A percentile compares a stretch with the other conserved stretches of the same genome.
These are phyloP conservation scores for Antitype chi DNA, from an alignment of 2,888 invertebrate species.

Conservation along the genomic window DNA sequence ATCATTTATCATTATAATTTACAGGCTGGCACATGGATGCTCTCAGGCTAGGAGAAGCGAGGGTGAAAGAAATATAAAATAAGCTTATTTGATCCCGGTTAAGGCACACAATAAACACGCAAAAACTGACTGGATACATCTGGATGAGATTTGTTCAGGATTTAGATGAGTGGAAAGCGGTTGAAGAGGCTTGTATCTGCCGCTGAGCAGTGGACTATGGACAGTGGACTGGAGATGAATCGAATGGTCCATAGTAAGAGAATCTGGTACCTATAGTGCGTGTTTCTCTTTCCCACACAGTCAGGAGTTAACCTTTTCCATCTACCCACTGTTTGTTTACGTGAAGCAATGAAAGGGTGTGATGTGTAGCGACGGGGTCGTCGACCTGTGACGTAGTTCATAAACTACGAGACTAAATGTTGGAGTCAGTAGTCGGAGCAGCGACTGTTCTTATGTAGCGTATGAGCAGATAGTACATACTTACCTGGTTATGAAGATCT, in stretches of 20 bases:
- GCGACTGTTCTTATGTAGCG: slow-evolving; percentile 19
- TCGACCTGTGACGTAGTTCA: slow-evolving; percentile 53
- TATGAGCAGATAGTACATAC: background rate
- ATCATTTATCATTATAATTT: too few relatives aligned
- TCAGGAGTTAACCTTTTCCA: slow-evolving; percentile 28
- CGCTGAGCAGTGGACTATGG: background rate
- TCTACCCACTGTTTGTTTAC: slow-evolving; percentile 13
- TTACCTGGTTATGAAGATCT: background rate
- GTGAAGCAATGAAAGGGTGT: slow-evolving; percentile 46
- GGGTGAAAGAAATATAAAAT: too few relatives aligned
- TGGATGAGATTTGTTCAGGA: too few relatives aligned
- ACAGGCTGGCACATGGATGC: too few relatives aligned
- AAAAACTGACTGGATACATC: too few relatives aligned
- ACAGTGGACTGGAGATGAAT: background rate
- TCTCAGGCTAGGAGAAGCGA: too few relatives aligned
- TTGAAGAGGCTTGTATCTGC: too few relatives aligned
- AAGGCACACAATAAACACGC: too few relatives aligned
- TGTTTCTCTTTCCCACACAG: background rate
- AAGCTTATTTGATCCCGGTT: too few relatives aligned
- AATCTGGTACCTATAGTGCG: background rate
- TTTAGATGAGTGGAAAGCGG: too few relatives aligned
- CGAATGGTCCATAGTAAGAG: background rate
- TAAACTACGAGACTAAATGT: slow-evolving; percentile 33
- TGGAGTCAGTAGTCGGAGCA: slow-evolving; percentile 16
- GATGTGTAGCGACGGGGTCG: slow-evolving; percentile 50